phyloP scores from a whole-genome alignment of 2,113 vertebrate species.

The Nerophis lumbriciformis region DNA sequence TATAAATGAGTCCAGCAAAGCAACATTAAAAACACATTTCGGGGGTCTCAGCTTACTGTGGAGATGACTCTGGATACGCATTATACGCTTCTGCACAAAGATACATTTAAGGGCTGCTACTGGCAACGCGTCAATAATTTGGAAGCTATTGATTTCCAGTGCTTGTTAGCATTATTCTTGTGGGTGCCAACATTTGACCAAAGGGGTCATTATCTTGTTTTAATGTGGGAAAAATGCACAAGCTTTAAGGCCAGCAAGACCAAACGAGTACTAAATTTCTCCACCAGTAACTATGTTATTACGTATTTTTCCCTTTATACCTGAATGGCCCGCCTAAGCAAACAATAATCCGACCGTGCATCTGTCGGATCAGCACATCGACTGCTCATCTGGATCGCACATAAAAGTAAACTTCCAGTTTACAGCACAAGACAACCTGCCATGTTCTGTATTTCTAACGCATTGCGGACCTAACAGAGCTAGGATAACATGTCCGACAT shows the following conservation, averaged over 20 bases:
- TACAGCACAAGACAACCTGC: neutral
- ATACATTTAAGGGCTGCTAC: neutral
- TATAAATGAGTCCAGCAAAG: neutral
- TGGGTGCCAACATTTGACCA: neutral
- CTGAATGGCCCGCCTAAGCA: too few relatives aligned
- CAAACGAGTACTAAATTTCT: too few relatives aligned
- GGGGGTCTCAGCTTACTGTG: neutral
- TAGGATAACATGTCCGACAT: slow-evolving; percentile 13
- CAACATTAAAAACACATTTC: slow-evolving; percentile 10
- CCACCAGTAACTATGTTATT: too few relatives aligned
- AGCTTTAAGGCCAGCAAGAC: too few relatives aligned
- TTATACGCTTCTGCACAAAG: neutral
- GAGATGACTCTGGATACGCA: neutral
- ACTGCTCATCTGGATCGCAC: neutral
- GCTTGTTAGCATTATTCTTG: neutral
- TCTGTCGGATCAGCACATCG: neutral
- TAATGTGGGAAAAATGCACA: neutral
- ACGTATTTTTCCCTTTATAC: too few relatives aligned
- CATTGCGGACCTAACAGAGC: neutral
- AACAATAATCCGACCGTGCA: neutral
- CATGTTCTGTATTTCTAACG: neutral
- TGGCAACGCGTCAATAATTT: neutral
- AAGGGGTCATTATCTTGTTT: neutral
- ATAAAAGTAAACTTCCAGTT: slow-evolving; percentile 4
- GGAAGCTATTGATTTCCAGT: too few relatives aligned